Evolutionary conservation across 2,797 vertebrate species (phyloP).

Genomic region (Sebastes iracundus): DNA sequence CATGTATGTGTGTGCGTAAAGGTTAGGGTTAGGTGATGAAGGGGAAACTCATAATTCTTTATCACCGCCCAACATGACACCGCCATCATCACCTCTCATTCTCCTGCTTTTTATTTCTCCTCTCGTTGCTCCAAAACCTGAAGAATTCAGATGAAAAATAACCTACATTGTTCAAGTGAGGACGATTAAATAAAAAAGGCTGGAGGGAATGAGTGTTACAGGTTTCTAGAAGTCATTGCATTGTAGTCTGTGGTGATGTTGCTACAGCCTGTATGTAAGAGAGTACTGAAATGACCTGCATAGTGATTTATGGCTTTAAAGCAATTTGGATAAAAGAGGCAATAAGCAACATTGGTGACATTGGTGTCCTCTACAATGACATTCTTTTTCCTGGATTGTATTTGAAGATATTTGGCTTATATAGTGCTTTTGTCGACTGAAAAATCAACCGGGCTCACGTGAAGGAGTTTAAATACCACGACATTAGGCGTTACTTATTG

Average conservation of each 20-base stretch:
- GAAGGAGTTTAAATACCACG: background rate
- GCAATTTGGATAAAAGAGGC: conserved; percentile 54
- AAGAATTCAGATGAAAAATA: conserved; percentile 3
- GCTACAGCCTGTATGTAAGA: background rate
- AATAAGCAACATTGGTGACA: conserved; percentile 4
- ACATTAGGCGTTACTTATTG: too few species aligned
- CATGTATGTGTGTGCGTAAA: background rate
- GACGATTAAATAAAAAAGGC: background rate
- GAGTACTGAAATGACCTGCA: conserved; percentile 11
- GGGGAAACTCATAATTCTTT: conserved; percentile 51
- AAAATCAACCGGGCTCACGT: background rate
- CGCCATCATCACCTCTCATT: conserved; percentile 7
- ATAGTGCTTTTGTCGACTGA: background rate
- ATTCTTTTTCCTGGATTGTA: background rate
- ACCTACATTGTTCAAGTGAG: background rate
- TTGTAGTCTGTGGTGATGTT: background rate
- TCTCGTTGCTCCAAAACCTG: background rate
- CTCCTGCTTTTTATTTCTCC: background rate
- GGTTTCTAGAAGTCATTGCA: background rate
- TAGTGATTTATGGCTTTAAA: conserved; percentile 36
- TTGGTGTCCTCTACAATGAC: conserved; percentile 2
- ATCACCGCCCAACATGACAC: conserved; percentile 19
- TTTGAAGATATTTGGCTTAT: background rate
- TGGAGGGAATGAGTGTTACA: background rate
- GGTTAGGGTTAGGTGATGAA: conserved; percentile 37